Evolutionary conservation across 2,888 invertebrate genomes (phyloP).

Genomic region (Polydrusus pterygomalis): DNA sequence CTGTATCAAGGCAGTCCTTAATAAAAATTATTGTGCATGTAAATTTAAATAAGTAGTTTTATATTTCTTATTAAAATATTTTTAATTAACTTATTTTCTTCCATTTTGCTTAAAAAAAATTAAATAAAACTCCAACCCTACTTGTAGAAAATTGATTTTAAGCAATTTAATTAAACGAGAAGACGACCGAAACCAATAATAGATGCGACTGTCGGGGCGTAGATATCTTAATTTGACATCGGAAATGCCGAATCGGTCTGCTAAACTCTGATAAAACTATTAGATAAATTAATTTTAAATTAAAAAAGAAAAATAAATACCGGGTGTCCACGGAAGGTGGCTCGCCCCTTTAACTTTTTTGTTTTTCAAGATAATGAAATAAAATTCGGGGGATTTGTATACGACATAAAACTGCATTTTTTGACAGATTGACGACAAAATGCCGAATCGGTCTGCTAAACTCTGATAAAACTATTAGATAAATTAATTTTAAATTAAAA

Average conservation of each 20-base stretch:
- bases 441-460: constrained; percentile 7
- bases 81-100: constrained; percentile 1
- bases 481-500: constrained; percentile 16
- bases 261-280: constrained; percentile 21
- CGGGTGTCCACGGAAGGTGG: no score
- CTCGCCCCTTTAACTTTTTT: no score
- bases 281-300: constrained; percentile 21
- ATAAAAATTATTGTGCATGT: no score
- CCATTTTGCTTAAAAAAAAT: neutral
- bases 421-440: no score
- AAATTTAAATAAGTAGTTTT: no score
- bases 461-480: constrained; percentile 16
- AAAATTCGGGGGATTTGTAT: no score
- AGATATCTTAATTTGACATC: constrained; percentile 35
- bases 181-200: constrained; percentile 32
- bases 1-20: no score
- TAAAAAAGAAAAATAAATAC: no score
- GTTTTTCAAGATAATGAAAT: no score
- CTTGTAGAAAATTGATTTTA: constrained; percentile 31
- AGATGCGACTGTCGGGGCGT: constrained; percentile 32
- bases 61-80: neutral
- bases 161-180: constrained; percentile 27
- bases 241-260: constrained; percentile 12
- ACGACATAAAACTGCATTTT: no score
- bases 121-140: constrained; percentile 14